Base-by-base conservation (phyloP, 2,888 invertebrate genomes). In the Eristalis intricaria region DNA sequence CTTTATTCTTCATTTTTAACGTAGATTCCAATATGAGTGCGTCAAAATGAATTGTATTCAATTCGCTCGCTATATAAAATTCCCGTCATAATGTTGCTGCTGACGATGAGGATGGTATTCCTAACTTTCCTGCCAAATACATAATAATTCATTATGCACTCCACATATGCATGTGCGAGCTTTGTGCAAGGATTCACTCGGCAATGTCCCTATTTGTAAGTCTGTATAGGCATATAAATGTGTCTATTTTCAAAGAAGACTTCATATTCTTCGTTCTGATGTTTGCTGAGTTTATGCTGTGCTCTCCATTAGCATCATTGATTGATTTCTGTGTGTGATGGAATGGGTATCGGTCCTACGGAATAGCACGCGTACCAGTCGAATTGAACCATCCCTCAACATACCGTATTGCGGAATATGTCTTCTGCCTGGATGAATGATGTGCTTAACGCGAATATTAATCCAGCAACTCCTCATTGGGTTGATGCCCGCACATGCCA, bases 101-200 rank as follows among this genome's bases (percentile, higher is more conserved):
- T 64, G 23, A 13, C 15, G 43, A 35, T 22, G 50, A 19, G 50
- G 50, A 69, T 35, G 64, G 56, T 35, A 58, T 64, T 71, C n/a
- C 65, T 69, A 71, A 63, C 38, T 69, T 40, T 38, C 74, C 63
- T 13, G 32, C 69, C 74, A 81, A 69, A 74, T 70, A 78, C 64
- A 81, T 75, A 82, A 70, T 82, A 82, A 82, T 76, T 82, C 76
- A 71, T 82, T 82, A 82, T 82, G 75, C 82, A 82, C 70, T 76
- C 65, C 65, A 32, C 65, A 76, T 76, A 61, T 70, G 43, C 38
- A 58, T 26, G 22, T 23, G 23, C 35, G 64, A 69, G 23, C 38
- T 29, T 8, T 22, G 19, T 56, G 69, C 64, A 43, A 50, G 50
- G 15, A 23, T 43, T 19, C 22, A 40, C 70, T 38, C 38, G 15